phyloP scores from a whole-genome alignment of 2,797 vertebrate genomes.

The Pseudochaenichthys georgianus region DNA sequence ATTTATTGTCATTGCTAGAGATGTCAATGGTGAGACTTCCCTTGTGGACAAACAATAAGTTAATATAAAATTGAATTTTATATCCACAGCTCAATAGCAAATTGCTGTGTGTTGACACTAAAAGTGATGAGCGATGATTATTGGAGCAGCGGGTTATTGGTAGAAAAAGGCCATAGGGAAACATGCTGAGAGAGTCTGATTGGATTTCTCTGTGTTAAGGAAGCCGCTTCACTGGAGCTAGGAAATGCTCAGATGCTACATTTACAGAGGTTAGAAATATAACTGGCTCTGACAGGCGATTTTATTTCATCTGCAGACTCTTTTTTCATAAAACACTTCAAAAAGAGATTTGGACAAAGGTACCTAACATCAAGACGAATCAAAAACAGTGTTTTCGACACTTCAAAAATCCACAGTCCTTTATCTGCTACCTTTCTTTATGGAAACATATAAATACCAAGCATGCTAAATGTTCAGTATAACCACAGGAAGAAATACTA shows the following conservation, averaged over 20 bases:
- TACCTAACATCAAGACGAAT: neutral
- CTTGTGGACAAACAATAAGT: slow-evolving; percentile 35
- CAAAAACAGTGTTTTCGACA: neutral
- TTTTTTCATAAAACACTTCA: neutral
- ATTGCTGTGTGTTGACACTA: slow-evolving; percentile 53
- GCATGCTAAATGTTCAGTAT: no score
- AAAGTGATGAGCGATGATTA: slow-evolving; percentile 64
- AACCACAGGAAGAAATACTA: no score
- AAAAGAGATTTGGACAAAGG: slow-evolving; percentile 3
- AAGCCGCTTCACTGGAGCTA: neutral
- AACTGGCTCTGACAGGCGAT: neutral
- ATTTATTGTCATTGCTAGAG: slow-evolving; percentile 39
- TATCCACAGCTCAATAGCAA: slow-evolving; percentile 52
- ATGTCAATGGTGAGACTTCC: slow-evolving; percentile 38
- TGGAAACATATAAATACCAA: no score
- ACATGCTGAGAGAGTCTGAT: slow-evolving; percentile 31
- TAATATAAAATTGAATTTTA: slow-evolving; percentile 56
- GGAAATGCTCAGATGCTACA: neutral
- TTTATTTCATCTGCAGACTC: neutral
- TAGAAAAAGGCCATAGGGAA: slow-evolving; percentile 42
- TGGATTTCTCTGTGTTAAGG: slow-evolving; percentile 30
- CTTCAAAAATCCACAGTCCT: no score
- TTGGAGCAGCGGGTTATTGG: slow-evolving; percentile 37
- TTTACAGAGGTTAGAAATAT: neutral
- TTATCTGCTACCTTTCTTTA: no score